Evolutionary conservation across 2,888 invertebrate genomes (phyloP).

Genomic region (Diarsia dahlii): DNA sequence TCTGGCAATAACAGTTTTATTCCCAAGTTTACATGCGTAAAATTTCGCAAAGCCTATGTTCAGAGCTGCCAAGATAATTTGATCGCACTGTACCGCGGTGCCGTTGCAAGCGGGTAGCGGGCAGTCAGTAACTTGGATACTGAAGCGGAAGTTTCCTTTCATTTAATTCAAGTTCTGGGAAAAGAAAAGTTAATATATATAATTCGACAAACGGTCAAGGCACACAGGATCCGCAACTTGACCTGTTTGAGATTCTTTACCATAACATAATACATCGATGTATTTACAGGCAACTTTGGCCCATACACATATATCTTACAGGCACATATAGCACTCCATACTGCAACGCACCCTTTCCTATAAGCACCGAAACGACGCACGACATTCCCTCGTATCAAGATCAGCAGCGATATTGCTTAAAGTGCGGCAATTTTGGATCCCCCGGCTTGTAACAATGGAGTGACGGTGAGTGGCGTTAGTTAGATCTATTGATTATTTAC

Average conservation of each 20-base stretch:
- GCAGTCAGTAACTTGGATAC: not conserved
- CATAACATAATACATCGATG: too few relatives aligned
- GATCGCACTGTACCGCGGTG: too few relatives aligned
- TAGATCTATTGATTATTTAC: not conserved
- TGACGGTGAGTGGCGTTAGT: not conserved
- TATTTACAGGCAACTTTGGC: too few relatives aligned
- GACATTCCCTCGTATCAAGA: not conserved
- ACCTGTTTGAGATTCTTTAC: not conserved
- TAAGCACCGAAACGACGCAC: not conserved
- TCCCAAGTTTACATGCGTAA: too few relatives aligned
- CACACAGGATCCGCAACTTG: not conserved
- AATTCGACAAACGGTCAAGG: not conserved
- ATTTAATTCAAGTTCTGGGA: not conserved
- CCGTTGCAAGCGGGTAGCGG: constrained; percentile 42
- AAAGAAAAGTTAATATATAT: not conserved
- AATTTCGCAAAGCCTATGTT: too few relatives aligned
- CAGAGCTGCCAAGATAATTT: too few relatives aligned
- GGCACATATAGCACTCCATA: not conserved
- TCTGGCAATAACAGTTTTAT: too few relatives aligned
- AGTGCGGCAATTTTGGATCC: too few relatives aligned
- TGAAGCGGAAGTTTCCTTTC: not conserved
- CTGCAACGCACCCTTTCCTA: not conserved
- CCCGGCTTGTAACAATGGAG: not conserved
- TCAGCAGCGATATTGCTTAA: not conserved
- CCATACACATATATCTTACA: too few relatives aligned